Base-by-base conservation (phyloP, 1,140 invertebrate genomes). In the Carcinoscorpius rotundicauda region DNA sequence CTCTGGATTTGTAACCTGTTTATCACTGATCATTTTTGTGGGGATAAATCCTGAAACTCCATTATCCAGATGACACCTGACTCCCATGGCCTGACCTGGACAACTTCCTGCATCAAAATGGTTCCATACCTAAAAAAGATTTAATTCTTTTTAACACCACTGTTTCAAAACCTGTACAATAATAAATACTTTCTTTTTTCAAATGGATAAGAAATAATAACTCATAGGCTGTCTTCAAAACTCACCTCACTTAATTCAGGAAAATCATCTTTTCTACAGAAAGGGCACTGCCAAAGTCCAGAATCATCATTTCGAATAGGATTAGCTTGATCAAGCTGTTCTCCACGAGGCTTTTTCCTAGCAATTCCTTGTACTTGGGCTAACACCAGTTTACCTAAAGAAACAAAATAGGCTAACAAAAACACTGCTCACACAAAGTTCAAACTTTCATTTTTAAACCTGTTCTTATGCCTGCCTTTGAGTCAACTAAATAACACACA, bases 41-140 rank as follows among this genome's bases (percentile, higher is more conserved):
- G 90, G 90, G 73, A 99, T 93, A 75, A 97, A 98, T 1, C 97
- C 96, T 6, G 83, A 87, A 5, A 99, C 81, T 0, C 93, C 93
- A 78, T 98, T 99, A 73, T 99, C 97, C 0, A 99, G 77, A 1
- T 88, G 82, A 3, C 94, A 80, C 64, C 88, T 83, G 0, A 99
- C 87, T 3, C 97, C 97, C 0, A 89, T 89, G 3, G 95, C 91
- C 77, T 94, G 89, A 0, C 97, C 97, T 0, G 91, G 93, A 80
- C 97, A 99, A 48, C 87, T 86, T 52, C 89, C 90, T 56, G 91
- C 88, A 78, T 98, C 95, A 80, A 98, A 98, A 78, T 98, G 95
- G 80, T 93, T 94, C 95, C 95, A 98, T 4, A 98, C 84, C 81
- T 82, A 72, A 63, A 69, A 66, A 50, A 48, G n/a, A 55, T 55